Evolutionary conservation across 2,113 vertebrate genomes (phyloP).

Genomic region (Gasterosteus nipponicus): DNA sequence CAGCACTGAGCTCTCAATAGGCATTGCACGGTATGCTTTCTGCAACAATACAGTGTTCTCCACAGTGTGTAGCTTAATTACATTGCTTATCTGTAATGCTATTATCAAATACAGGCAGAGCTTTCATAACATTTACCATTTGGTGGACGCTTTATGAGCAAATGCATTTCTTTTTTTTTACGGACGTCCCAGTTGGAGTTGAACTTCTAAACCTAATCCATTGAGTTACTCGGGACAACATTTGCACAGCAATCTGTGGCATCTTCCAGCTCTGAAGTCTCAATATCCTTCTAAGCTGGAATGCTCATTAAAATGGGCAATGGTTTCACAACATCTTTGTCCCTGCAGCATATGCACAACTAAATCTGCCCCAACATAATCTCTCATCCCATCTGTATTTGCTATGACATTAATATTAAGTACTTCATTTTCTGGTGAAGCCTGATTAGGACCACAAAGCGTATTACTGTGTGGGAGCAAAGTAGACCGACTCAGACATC

Average conservation of each 20-base stretch:
- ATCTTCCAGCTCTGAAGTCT: conserved; percentile 62
- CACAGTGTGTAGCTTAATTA: conserved; percentile 65
- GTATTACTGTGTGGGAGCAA: neutral
- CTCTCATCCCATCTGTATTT: conserved; percentile 56
- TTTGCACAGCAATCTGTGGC: conserved; percentile 59
- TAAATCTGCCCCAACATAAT: conserved; percentile 61
- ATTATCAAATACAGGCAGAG: conserved; percentile 55
- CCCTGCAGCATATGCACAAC: conserved; percentile 58
- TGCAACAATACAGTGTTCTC: conserved; percentile 34
- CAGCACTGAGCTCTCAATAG: conserved; percentile 47
- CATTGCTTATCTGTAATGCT: conserved; percentile 61
- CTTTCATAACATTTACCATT: conserved; percentile 59
- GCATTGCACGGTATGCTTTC: conserved; percentile 30
- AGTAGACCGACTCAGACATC: conserved; percentile 1
- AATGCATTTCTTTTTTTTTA: conserved; percentile 23
- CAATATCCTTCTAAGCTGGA: conserved; percentile 58
- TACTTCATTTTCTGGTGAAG: conserved; percentile 33
- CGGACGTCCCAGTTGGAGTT: conserved; percentile 37
- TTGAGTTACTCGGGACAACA: conserved; percentile 55
- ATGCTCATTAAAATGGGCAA: conserved; percentile 59
- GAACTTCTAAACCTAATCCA: conserved; percentile 58
- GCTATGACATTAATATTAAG: conserved; percentile 44
- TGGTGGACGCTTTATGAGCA: conserved; percentile 38
- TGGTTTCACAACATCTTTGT: conserved; percentile 44
- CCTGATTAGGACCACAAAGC: conserved; percentile 32